Conservation (phyloP, 2,113 vertebrate species). For the Syngnathus typhle region DNA sequence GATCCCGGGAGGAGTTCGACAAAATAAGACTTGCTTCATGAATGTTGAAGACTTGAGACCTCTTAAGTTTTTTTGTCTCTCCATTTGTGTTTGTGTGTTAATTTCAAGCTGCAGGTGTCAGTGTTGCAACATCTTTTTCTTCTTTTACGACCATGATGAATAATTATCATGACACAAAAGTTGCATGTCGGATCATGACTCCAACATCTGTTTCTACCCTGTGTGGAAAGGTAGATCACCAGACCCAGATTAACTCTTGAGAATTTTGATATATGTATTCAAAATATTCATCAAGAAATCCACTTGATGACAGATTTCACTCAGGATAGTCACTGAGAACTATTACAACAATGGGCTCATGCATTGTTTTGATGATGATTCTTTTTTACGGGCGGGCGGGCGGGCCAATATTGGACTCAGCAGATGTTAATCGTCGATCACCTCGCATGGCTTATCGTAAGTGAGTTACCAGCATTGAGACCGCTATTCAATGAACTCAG, state of each 20-base stretch:
- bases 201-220: background rate
- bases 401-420: background rate
- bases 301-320: too few species aligned
- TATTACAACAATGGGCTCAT: background rate
- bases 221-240: background rate
- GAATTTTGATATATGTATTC: background rate
- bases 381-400: too few species aligned
- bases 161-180: background rate
- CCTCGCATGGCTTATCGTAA: slow-evolving; percentile 33
- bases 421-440: background rate
- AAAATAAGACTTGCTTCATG: background rate
- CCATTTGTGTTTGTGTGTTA: background rate
- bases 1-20: too few species aligned
- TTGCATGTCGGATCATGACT: background rate
- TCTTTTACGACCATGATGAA: background rate
- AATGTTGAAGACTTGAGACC: background rate
- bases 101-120: slow-evolving; percentile 29
- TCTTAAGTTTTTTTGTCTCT: background rate
- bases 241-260: background rate
- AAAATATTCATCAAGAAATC: background rate
- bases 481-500: slow-evolving; percentile 16
- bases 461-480: slow-evolving; percentile 23
- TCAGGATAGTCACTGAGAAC: background rate
- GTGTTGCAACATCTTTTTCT: slow-evolving; percentile 4
- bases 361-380: background rate